Conservation (phyloP, 2,888 invertebrate species). For the Pyralis farinalis region DNA sequence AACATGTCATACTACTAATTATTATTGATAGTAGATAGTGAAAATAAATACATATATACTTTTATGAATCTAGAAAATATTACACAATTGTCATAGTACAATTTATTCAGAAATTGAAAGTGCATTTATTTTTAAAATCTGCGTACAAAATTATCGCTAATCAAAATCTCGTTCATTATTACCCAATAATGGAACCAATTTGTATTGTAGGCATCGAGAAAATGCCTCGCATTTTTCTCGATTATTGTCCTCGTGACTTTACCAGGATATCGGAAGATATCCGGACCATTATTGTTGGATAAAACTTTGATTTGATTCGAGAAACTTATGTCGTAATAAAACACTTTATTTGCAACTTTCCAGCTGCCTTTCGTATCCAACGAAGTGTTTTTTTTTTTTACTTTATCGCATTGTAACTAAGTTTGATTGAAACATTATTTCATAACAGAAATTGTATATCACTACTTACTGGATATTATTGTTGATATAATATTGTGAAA, state of each 20-base stretch:
- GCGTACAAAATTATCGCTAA: conserved; percentile 2
- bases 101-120: too few relatives aligned
- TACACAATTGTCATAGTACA: too few relatives aligned
- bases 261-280: conserved; percentile 58
- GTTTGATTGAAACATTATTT: too few relatives aligned
- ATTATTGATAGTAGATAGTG: too few relatives aligned
- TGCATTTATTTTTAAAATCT: too few relatives aligned
- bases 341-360: conserved; percentile 55
- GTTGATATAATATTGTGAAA: too few relatives aligned
- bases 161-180: conserved; percentile 3
- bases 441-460: too few relatives aligned
- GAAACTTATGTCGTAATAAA: conserved; percentile 41
- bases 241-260: conserved; percentile 48
- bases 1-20: too few relatives aligned
- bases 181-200: conserved; percentile 3
- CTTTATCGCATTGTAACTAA: conserved; percentile 1
- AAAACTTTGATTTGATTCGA: conserved; percentile 76
- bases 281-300: conserved; percentile 68
- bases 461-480: too few relatives aligned
- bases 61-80: too few relatives aligned
- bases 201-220: conserved; percentile 3
- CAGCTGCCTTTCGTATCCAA: conserved; percentile 11
- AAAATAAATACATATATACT: too few relatives aligned
- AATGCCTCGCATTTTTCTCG: conserved; percentile 14
- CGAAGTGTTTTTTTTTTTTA: conserved; percentile 5